Conservation (phyloP, 1,140 invertebrate genomes). For the Macrobrachium nipponense region DNA sequence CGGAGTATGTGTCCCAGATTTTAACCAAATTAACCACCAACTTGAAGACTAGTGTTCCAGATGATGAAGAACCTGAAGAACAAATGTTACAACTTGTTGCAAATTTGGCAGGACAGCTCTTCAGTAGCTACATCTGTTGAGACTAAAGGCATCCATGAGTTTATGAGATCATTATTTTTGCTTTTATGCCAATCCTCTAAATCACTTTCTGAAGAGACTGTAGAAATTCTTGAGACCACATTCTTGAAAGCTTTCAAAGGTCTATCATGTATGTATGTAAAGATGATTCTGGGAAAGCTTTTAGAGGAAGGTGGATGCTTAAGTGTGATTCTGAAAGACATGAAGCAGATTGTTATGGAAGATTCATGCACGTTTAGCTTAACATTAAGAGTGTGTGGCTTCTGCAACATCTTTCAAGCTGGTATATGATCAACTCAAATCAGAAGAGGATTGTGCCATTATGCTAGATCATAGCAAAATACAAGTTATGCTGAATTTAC, state of each 20-base stretch:
- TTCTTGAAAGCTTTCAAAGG: conserved; percentile 41
- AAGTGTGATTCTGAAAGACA: conserved; percentile 30
- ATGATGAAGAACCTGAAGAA: conserved; percentile 21
- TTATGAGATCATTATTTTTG: conserved; percentile 37
- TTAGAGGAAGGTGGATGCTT: conserved; percentile 38
- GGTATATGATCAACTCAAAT: conserved; percentile 5
- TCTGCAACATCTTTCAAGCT: conserved; percentile 7
- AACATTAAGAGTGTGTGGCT: conserved; percentile 24
- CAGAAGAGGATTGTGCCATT: conserved; percentile 30
- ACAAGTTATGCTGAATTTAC: conserved; percentile 35
- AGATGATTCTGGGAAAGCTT: conserved; percentile 23
- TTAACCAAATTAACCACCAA: conserved; percentile 35
- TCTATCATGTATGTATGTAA: conserved; percentile 8
- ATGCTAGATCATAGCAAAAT: conserved; percentile 37
- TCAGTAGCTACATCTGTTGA: conserved; percentile 38
- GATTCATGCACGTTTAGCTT: conserved; percentile 4
- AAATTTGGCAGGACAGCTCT: conserved; percentile 26
- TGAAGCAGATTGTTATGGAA: conserved; percentile 32
- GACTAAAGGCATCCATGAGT: conserved; percentile 42
- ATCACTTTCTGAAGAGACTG: conserved; percentile 13
- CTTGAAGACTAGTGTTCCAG: conserved; percentile 15
- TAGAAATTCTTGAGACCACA: conserved; percentile 22
- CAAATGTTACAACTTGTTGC: conserved; percentile 24
- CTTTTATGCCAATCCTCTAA: conserved; percentile 38
- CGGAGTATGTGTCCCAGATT: conserved; percentile 37